These are phyloP conservation scores for Hippocampus guttulatus DNA, from an alignment of 2,113 vertebrate genomes.

Conservation along the genomic window DNA sequence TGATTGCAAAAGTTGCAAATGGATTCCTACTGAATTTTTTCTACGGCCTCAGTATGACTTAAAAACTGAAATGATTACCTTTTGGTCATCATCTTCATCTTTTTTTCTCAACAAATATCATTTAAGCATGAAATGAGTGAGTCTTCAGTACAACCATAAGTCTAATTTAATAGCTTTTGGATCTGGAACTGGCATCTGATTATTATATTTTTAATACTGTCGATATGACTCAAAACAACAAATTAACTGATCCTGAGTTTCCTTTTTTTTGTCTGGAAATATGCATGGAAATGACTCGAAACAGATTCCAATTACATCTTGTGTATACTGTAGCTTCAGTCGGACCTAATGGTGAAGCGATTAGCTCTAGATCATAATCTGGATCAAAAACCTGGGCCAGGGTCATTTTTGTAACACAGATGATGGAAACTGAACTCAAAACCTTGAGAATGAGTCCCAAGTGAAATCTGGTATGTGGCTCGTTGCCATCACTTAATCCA, in stretches of 20 bases:
- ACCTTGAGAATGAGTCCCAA: neutral
- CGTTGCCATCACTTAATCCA: neutral
- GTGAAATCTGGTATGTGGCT: neutral
- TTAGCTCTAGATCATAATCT: neutral
- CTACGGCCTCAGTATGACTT: neutral
- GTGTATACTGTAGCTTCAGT: neutral
- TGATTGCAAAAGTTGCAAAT: neutral
- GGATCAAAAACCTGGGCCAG: neutral
- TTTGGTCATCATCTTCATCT: neutral
- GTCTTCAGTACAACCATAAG: neutral
- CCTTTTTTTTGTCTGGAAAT: neutral
- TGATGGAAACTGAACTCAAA: neutral
- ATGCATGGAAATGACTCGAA: neutral
- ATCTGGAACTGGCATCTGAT: neutral
- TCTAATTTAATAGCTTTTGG: neutral
- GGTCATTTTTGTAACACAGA: neutral
- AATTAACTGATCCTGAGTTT: neutral
- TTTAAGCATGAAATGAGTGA: neutral
- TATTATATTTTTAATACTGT: neutral
- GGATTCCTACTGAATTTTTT: neutral
- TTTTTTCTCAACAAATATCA: neutral
- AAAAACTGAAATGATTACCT: neutral
- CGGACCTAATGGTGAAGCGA: neutral
- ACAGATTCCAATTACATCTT: neutral
- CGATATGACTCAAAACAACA: neutral